A percentile compares a stretch with the other conserved stretches of the same genome.
These are phyloP conservation scores for Tethya wilhelma DNA, from an alignment of 37 sponge, comb jelly and placozoan genomes.

Conservation along the genomic window DNA sequence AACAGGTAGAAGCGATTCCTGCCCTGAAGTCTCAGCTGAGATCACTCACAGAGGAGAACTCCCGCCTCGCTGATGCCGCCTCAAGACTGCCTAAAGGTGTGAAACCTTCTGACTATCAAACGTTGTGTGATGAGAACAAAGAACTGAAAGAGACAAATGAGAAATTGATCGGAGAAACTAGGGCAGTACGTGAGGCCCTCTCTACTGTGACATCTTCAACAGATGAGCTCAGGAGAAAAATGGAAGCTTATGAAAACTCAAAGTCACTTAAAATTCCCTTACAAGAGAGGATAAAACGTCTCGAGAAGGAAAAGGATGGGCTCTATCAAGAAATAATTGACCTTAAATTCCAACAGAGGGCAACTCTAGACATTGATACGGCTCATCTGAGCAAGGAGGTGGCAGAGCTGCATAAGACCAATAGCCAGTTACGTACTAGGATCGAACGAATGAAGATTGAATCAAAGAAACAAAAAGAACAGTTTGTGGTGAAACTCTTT, in stretches of 20 bases:
- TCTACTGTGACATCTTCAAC: constrained; percentile 1
- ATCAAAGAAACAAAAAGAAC: constrained; percentile 65
- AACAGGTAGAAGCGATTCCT: constrained; percentile 54
- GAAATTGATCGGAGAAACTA: constrained; percentile 12
- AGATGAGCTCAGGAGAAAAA: constrained; percentile 34
- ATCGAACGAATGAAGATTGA: constrained; percentile 46
- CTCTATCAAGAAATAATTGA: constrained; percentile 52
- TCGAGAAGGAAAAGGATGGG: constrained; percentile 69
- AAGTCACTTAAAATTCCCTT: constrained; percentile 3
- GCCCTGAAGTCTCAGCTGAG: constrained; percentile 32
- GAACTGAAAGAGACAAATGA: constrained; percentile 26
- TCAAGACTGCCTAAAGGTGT: constrained; percentile 36
- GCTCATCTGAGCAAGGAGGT: constrained; percentile 51
- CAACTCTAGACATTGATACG: constrained; percentile 44
- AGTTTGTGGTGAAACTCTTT: constrained; percentile 62
- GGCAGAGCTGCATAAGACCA: constrained; percentile 31
- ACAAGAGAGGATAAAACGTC: constrained; percentile 32
- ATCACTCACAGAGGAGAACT: constrained; percentile 26
- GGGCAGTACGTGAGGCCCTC: background rate
- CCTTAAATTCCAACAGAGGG: constrained; percentile 19
- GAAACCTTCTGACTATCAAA: constrained; percentile 7
- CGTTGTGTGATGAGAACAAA: constrained; percentile 28
- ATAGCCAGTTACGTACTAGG: constrained; percentile 26
- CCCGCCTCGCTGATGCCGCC: background rate
- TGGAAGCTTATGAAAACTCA: constrained; percentile 40